These are phyloP conservation scores for Perca fluviatilis DNA, from an alignment of 2,113 vertebrate genomes.

Conservation along the genomic window DNA sequence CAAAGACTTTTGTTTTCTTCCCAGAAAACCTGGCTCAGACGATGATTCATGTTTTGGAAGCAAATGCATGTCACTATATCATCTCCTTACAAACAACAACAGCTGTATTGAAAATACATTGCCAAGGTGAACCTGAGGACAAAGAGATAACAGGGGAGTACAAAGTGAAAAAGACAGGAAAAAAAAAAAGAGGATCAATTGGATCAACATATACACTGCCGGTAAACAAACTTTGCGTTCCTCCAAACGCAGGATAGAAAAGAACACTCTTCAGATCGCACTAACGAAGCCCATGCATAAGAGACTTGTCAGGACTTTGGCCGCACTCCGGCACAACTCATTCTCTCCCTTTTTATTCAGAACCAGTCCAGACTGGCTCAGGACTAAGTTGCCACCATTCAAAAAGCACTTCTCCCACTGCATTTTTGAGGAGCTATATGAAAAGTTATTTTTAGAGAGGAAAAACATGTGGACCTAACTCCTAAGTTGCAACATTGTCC, in stretches of 20 bases:
- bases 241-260: constrained; percentile 2
- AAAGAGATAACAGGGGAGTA: constrained; percentile 27
- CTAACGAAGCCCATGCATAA: constrained; percentile 24
- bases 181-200: not conserved
- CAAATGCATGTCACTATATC: constrained; percentile 43
- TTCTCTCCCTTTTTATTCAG: constrained; percentile 41
- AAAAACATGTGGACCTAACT: constrained; percentile 38
- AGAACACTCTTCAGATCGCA: not conserved
- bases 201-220: constrained; percentile 2
- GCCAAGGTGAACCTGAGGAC: constrained; percentile 41
- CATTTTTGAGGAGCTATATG: constrained; percentile 19
- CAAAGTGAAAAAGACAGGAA: constrained; percentile 25
- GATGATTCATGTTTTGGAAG: constrained; percentile 67
- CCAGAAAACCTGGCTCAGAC: constrained; percentile 53
- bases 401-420: constrained; percentile 28
- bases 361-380: constrained; percentile 54
- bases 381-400: constrained; percentile 16
- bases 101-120: constrained; percentile 22
- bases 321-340: constrained; percentile 32
- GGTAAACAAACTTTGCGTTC: constrained; percentile 40
- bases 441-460: constrained; percentile 18
- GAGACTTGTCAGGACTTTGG: constrained; percentile 56
- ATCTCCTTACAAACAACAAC: constrained; percentile 45
- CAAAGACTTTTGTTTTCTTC: constrained; percentile 75
- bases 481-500: not conserved